phyloP scores from a whole-genome alignment of 2,797 vertebrate genomes.

The Pteropus rufus region DNA sequence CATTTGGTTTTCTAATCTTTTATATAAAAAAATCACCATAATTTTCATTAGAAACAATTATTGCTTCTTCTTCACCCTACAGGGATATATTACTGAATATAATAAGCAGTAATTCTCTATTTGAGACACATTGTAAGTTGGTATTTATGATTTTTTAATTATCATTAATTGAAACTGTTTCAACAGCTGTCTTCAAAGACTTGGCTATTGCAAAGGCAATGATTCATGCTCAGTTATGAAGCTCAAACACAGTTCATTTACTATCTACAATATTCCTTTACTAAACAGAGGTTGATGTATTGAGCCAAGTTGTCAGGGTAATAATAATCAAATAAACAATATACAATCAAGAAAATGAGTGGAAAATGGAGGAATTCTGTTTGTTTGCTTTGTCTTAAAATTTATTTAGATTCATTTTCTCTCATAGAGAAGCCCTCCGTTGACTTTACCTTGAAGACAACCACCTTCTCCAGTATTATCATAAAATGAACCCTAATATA shows the following conservation, averaged over 20 bases:
- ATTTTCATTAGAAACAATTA: not conserved
- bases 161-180: constrained; percentile 32
- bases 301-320: not conserved
- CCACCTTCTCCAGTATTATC: not conserved
- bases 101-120: not conserved
- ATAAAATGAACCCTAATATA: not conserved
- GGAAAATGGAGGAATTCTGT: not conserved
- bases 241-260: not conserved
- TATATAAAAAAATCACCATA: not conserved
- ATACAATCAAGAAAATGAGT: not conserved
- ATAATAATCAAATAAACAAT: not conserved
- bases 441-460: not conserved
- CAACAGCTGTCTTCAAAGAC: constrained; percentile 12
- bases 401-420: not conserved
- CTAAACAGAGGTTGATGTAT: not conserved
- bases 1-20: not conserved
- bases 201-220: not conserved
- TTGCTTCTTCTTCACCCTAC: not conserved
- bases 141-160: constrained; percentile 27
- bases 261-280: not conserved
- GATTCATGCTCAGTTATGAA: not conserved
- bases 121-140: constrained; percentile 28
- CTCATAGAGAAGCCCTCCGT: not conserved
- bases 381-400: not conserved
- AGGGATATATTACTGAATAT: not conserved